Conservation (phyloP, 35 echinoderm and acorn worm genomes). For the Stichopus chloronotus region DNA sequence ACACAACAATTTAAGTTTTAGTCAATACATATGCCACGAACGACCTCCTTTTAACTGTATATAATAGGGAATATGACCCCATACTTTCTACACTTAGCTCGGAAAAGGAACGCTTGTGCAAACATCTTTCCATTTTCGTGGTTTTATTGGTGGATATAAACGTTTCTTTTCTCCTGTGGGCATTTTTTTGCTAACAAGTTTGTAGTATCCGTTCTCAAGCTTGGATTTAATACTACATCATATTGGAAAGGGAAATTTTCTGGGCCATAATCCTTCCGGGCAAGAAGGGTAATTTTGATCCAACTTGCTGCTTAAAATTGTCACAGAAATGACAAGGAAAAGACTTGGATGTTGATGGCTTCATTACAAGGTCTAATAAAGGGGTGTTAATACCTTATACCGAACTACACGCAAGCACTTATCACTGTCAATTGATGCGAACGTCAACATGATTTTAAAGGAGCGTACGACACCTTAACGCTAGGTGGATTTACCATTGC, state of each 20-base stretch:
- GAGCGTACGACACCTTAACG: neutral
- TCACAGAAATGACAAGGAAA: neutral
- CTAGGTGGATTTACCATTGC: too few species aligned
- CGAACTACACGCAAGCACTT: neutral
- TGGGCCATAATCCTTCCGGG: slow-evolving; percentile 42
- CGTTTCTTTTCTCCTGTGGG: neutral
- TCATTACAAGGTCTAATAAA: neutral
- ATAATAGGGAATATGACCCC: slow-evolving; percentile 26
- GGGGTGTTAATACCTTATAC: neutral
- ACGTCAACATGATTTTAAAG: neutral
- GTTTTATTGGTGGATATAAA: slow-evolving; percentile 38
- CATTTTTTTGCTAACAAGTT: slow-evolving; percentile 15
- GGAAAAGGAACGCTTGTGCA: slow-evolving; percentile 13
- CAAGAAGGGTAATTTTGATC: slow-evolving; percentile 11
- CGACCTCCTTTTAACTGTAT: neutral
- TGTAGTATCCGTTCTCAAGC: slow-evolving; percentile 10
- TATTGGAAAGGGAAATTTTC: slow-evolving; percentile 38
- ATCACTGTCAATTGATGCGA: neutral
- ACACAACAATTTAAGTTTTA: too few species aligned
- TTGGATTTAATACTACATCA: slow-evolving; percentile 38
- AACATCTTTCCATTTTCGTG: slow-evolving; percentile 38
- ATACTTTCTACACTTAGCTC: slow-evolving; percentile 26
- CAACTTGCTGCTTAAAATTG: neutral
- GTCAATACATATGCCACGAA: neutral
- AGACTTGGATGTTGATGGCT: neutral